These are phyloP conservation scores for Ceramica pisi DNA, from an alignment of 2,888 invertebrate species.

Conservation along the genomic window DNA sequence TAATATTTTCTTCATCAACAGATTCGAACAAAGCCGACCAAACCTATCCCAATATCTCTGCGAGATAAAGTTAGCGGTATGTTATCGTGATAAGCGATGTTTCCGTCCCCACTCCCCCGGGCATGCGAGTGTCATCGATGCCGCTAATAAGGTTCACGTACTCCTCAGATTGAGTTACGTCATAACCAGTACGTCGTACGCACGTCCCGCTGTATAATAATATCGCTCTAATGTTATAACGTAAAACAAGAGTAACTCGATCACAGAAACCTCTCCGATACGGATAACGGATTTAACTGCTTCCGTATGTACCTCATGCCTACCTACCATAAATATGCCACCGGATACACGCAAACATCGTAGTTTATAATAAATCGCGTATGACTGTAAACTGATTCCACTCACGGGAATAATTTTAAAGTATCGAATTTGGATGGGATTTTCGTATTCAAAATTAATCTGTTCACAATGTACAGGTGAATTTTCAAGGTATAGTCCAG, in stretches of 20 bases:
- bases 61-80: not conserved
- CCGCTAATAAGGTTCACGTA: slow-evolving; percentile 36
- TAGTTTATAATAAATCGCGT: no score
- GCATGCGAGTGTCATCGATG: not conserved
- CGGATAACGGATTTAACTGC: slow-evolving; percentile 19
- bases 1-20: not conserved
- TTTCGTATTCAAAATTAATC: no score
- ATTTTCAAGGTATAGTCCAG: no score
- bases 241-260: slow-evolving; percentile 35
- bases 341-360: no score
- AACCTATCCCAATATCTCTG: not conserved
- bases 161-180: slow-evolving; percentile 36
- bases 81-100: not conserved
- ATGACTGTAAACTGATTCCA: no score
- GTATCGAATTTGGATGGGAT: no score
- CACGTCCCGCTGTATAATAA: slow-evolving; percentile 26
- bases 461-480: no score
- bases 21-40: not conserved
- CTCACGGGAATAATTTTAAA: no score
- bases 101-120: not conserved
- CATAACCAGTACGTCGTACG: slow-evolving; percentile 7
- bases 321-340: not conserved
- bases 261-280: slow-evolving; percentile 18
- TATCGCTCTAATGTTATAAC: slow-evolving; percentile 29
- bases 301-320: slow-evolving; percentile 3